Evolutionary conservation across 2,888 invertebrate genomes (phyloP).

Genomic region (Dryobotodes eremita): DNA sequence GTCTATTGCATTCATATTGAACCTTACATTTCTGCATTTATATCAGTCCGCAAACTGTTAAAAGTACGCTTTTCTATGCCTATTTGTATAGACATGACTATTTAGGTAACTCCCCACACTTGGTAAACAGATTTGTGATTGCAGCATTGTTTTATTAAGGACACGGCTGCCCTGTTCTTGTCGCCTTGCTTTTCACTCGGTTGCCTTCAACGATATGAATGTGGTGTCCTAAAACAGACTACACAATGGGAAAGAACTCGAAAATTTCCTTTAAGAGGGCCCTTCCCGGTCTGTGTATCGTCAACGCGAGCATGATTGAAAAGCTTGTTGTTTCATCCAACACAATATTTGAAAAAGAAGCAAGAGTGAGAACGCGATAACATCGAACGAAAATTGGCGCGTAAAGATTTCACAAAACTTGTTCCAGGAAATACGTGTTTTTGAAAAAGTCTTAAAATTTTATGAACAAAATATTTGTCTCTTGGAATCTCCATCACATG

Average conservation of each 20-base stretch:
- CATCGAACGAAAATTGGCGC: no score
- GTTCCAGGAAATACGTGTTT: no score
- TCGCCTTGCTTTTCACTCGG: not conserved
- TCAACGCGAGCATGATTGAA: no score
- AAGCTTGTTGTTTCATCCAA: no score
- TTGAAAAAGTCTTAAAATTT: no score
- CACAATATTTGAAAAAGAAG: no score
- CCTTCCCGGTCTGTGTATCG: no score
- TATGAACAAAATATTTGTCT: no score
- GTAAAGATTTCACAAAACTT: no score
- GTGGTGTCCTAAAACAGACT: not conserved
- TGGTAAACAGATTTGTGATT: not conserved
- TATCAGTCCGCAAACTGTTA: not conserved
- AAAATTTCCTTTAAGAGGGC: not conserved
- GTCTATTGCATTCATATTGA: conserved; percentile 26
- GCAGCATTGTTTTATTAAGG: not conserved
- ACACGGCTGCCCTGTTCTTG: not conserved
- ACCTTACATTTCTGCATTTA: conserved; percentile 12
- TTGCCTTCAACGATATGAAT: not conserved
- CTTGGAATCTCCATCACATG: no score
- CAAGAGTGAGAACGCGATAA: no score
- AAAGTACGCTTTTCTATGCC: not conserved
- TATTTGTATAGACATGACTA: not conserved
- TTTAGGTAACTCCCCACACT: not conserved
- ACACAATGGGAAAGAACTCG: not conserved